Percentiles rank a stretch among this genome's conserved stretches.
phyloP scores from a whole-genome alignment of 1,140 invertebrate species.

The Ectropis grisescens region DNA sequence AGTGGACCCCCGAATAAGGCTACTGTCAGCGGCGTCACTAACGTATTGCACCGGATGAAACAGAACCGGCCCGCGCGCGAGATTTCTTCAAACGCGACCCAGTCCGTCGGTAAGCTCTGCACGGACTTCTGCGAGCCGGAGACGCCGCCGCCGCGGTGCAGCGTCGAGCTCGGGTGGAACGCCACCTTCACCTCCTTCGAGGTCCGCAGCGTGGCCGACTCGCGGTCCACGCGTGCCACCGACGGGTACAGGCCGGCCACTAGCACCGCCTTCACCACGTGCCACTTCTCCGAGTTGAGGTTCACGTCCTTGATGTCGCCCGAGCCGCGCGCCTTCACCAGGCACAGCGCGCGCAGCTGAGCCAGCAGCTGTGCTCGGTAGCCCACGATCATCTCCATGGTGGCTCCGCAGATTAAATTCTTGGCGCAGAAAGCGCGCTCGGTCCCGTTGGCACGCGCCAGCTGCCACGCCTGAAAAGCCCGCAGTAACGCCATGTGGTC shows the following conservation, averaged over 20 bases:
- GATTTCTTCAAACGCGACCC: conserved; percentile 90
- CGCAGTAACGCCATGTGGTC: conserved; percentile 93
- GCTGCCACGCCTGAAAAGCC: conserved; percentile 86
- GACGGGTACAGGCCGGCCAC: conserved; percentile 91
- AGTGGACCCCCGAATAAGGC: conserved; percentile 82
- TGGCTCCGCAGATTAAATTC: conserved; percentile 84
- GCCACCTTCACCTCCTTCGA: conserved; percentile 80
- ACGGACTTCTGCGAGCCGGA: conserved; percentile 61
- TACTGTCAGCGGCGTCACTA: conserved; percentile 85
- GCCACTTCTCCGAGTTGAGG: conserved; percentile 90
- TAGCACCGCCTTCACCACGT: conserved; percentile 91
- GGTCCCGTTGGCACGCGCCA: conserved; percentile 76
- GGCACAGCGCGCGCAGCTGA: conserved; percentile 87
- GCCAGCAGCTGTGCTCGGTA: conserved; percentile 85
- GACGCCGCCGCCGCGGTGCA: conserved; percentile 64
- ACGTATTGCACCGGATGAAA: conserved; percentile 80
- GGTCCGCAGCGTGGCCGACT: conserved; percentile 52
- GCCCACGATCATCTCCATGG: conserved; percentile 89
- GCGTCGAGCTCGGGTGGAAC: conserved; percentile 82
- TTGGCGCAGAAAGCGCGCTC: conserved; percentile 84
- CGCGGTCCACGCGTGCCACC: conserved; percentile 75
- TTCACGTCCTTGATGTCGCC: conserved; percentile 86
- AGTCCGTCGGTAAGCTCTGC: conserved; percentile 81
- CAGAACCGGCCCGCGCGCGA: conserved; percentile 75
- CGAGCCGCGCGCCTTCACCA: conserved; percentile 82